A percentile compares a stretch with the other conserved stretches of the same genome.
Conservation (phyloP, 35 echinoderm and acorn worm genomes). For the Amphiura filiformis region DNA sequence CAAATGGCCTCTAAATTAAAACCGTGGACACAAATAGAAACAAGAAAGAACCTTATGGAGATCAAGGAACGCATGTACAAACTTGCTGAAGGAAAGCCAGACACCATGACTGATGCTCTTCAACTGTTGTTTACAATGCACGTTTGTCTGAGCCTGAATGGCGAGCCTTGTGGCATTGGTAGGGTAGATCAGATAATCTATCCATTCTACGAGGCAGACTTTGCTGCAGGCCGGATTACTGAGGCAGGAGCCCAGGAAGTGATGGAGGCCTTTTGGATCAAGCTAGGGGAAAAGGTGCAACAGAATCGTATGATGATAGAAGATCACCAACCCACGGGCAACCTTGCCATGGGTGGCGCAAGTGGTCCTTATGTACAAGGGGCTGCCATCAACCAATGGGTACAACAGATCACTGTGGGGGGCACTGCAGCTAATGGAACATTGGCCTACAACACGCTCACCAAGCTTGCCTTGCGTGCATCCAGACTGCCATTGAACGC, state of each 20-base stretch:
- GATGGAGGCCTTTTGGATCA: slow-evolving; percentile 5
- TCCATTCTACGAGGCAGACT: neutral
- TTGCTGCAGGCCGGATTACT: neutral
- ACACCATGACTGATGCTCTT: slow-evolving; percentile 9
- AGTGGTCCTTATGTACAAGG: neutral
- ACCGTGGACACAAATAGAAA: neutral
- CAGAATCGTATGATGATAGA: neutral
- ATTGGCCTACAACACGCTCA: slow-evolving; percentile 6
- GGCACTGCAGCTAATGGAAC: neutral
- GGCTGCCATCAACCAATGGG: neutral
- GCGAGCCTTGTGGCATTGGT: slow-evolving; percentile 5
- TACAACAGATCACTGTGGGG: neutral
- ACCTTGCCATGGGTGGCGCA: neutral
- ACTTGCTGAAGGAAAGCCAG: slow-evolving; percentile 3
- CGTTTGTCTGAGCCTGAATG: slow-evolving; percentile 1
- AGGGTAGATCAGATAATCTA: neutral
- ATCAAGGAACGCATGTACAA: slow-evolving; percentile 5
- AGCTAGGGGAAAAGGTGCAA: slow-evolving; percentile 10
- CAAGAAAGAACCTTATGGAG: neutral
- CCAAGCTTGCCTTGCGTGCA: slow-evolving; percentile 4
- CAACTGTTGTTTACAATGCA: slow-evolving; percentile 10
- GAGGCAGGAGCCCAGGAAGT: neutral
- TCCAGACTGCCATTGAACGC: slow-evolving; percentile 8
- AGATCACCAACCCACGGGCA: slow-evolving; percentile 1
- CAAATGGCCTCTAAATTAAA: slow-evolving; percentile 8